Evolutionary conservation across 2,797 vertebrate genomes (phyloP).

Genomic region (Sebastes variabilis): DNA sequence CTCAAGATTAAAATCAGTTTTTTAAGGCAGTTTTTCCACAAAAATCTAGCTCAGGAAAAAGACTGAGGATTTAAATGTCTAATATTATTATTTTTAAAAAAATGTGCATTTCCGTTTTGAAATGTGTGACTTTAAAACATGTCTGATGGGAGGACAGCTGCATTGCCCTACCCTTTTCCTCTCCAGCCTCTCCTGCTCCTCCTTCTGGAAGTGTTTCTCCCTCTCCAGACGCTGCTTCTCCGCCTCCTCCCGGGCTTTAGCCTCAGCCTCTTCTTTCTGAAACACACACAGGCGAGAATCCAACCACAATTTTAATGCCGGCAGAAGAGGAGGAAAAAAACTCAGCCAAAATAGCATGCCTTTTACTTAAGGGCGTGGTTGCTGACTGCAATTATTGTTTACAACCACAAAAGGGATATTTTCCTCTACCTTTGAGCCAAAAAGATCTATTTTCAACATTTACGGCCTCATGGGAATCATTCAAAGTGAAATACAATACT

Average conservation of each 20-base stretch:
- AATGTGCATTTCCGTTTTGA: not conserved
- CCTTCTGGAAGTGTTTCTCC: slow-evolving; percentile 97
- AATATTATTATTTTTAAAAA: not conserved
- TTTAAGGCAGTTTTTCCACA: not conserved
- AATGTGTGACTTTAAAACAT: not conserved
- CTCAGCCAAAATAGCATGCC: slow-evolving; percentile 55
- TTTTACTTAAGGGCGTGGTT: slow-evolving; percentile 57
- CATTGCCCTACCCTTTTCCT: slow-evolving; percentile 88
- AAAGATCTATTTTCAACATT: slow-evolving; percentile 57
- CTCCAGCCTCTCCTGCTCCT: slow-evolving; percentile 96
- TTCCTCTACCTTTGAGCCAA: slow-evolving; percentile 43
- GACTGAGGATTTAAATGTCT: not conserved
- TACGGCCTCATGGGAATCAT: not conserved
- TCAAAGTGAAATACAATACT: slow-evolving; percentile 41
- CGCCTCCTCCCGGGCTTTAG: slow-evolving; percentile 88
- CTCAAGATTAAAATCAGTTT: not conserved
- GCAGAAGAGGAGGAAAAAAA: slow-evolving; percentile 14
- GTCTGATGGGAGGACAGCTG: slow-evolving; percentile 18
- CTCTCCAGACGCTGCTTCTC: slow-evolving; percentile 94
- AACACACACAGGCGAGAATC: slow-evolving; percentile 58
- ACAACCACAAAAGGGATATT: slow-evolving; percentile 54
- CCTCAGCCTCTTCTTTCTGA: slow-evolving; percentile 95
- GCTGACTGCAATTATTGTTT: slow-evolving; percentile 65
- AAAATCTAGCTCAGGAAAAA: not conserved
- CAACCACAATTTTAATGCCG: slow-evolving; percentile 45